Percentiles rank a stretch among this genome's conserved stretches.
phyloP scores from a whole-genome alignment of 1,140 invertebrate species.

The Drosophila murphyi region DNA sequence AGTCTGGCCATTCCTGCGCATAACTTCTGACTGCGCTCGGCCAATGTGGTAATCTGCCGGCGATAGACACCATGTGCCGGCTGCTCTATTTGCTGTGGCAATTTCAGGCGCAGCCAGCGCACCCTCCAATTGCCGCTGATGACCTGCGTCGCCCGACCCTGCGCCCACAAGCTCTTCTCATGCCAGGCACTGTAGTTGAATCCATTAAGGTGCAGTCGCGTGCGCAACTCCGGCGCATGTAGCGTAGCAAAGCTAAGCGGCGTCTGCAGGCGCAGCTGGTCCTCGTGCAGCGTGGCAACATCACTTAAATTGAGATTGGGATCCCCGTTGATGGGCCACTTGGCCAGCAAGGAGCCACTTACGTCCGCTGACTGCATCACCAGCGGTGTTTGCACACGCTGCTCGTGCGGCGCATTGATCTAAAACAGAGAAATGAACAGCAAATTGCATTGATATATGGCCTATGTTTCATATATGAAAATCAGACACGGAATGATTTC shows the following conservation, averaged over 20 bases:
- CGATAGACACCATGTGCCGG: constrained; percentile 25
- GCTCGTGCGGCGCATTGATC: constrained; percentile 42
- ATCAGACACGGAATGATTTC: no score
- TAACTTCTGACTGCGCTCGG: constrained; percentile 33
- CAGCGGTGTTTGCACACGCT: constrained; percentile 61
- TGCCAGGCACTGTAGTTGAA: constrained; percentile 71
- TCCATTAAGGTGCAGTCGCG: constrained; percentile 55
- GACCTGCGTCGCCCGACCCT: constrained; percentile 36
- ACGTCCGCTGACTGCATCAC: constrained; percentile 54
- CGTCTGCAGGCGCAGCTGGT: constrained; percentile 55
- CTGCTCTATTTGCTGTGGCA: constrained; percentile 8
- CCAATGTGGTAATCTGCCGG: constrained; percentile 29
- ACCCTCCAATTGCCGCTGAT: constrained; percentile 76
- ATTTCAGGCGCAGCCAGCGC: constrained; percentile 54
- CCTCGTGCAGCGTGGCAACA: constrained; percentile 52
- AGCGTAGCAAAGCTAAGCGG: constrained; percentile 66
- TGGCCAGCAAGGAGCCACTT: constrained; percentile 27
- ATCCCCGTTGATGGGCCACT: constrained; percentile 52
- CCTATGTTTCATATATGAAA: no score
- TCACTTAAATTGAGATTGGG: constrained; percentile 55
- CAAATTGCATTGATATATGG: no score
- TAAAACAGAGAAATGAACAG: constrained; percentile 13
- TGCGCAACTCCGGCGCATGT: constrained; percentile 47
- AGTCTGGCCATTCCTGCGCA: constrained; percentile 42
- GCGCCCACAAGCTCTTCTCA: constrained; percentile 52